phyloP scores from a whole-genome alignment of 2,113 vertebrate genomes.

The Cyanoderma ruficeps region DNA sequence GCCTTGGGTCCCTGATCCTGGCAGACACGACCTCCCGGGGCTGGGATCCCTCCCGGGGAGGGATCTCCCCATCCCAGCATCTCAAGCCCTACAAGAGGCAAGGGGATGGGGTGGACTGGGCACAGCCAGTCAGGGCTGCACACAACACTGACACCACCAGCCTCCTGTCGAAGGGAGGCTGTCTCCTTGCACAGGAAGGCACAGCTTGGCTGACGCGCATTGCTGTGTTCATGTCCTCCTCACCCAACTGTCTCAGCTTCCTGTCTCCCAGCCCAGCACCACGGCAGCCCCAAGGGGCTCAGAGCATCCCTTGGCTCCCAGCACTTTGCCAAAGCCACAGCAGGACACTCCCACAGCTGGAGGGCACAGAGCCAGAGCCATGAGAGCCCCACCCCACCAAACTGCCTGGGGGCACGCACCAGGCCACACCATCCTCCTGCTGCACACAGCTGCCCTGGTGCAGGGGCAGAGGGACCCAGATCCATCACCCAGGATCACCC shows the following conservation, averaged over 20 bases:
- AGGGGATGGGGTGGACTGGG: background rate
- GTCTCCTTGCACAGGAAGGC: background rate
- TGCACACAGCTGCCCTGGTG: background rate
- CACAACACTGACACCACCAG: background rate
- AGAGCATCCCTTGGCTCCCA: background rate
- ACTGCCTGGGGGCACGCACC: background rate
- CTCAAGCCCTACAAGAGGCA: background rate
- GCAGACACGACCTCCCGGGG: background rate
- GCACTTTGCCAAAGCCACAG: background rate
- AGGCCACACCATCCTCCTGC: background rate
- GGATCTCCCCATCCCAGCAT: background rate
- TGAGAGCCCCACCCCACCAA: fast-evolving
- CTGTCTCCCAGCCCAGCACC: background rate
- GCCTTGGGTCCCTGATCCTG: background rate
- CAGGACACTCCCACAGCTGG: background rate
- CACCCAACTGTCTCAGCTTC: background rate
- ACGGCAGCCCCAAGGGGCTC: background rate
- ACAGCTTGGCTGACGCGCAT: fast-evolving
- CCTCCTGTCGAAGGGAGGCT: background rate
- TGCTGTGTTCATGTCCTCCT: background rate
- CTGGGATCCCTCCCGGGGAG: background rate
- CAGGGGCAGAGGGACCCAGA: background rate
- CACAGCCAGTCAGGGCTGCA: background rate
- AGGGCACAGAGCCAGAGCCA: background rate
- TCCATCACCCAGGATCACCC: background rate